A percentile compares a stretch with the other conserved stretches of the same genome.
Evolutionary conservation across 2,113 vertebrate genomes (phyloP).

Genomic region (Dromas ardeola): DNA sequence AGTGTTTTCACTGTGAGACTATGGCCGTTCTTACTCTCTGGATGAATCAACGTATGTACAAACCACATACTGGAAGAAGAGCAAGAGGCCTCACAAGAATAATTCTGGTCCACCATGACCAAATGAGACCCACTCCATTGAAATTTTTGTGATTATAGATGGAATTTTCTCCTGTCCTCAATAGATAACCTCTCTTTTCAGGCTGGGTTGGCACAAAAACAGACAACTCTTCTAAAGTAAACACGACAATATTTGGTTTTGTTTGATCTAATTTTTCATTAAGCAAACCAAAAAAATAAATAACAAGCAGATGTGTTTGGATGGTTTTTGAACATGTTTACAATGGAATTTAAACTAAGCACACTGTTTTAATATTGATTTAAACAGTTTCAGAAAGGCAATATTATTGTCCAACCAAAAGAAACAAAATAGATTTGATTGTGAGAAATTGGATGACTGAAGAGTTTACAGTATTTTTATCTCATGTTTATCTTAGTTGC

Average conservation of each 20-base stretch:
- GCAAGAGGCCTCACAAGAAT: background rate
- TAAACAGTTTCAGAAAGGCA: background rate
- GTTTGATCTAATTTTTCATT: background rate
- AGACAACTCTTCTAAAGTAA: background rate
- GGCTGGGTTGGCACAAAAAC: background rate
- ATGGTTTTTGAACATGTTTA: background rate
- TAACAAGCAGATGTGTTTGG: background rate
- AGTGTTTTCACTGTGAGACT: background rate
- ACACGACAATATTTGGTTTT: background rate
- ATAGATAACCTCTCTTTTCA: background rate
- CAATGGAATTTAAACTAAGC: background rate
- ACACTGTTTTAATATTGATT: background rate
- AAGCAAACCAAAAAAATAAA: background rate
- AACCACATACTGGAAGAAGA: background rate
- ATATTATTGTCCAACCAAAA: background rate
- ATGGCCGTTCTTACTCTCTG: background rate
- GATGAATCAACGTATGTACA: background rate
- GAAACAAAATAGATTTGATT: background rate
- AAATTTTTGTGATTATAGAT: background rate
- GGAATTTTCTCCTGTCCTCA: background rate
- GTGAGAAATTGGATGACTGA: background rate
- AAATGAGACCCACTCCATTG: background rate
- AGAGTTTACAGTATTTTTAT: background rate
- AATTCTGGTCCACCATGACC: accelerated
- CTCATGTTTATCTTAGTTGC: slow-evolving; percentile 77